Base-by-base conservation (phyloP, 1,140 invertebrate genomes). In the Megalopta genalis region DNA sequence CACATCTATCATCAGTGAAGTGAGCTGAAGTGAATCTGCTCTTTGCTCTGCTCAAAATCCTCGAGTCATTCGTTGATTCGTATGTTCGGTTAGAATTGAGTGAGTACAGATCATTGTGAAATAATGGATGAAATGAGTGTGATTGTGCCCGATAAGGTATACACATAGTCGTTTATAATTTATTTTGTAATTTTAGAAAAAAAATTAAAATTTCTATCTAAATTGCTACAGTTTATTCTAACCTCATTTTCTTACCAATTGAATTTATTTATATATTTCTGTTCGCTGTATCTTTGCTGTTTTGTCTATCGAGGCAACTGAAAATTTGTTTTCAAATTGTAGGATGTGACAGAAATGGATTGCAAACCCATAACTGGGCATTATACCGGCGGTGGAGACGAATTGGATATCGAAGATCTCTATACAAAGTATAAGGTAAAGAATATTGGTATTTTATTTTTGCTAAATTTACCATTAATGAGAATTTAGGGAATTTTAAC, bases 341-440 rank as follows among this genome's bases (percentile, higher is more conserved):
- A 95, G 95, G 95, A 96, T 85, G 93, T 95, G 70, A 91, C 93
- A 76, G 94, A 94, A 81, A 92, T 93, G 52, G 95, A 95, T 75
- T 90, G 91, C 3, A 95, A 96, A 84, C 93, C 93, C 49, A 90
- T 90, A 64, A 94, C 93, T 85, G 93, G 94, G 77, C 92, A 93
- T 63, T 88, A 91, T 65, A 91, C 93, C 57, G 93, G 93, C 82
- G 92, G 93, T 49, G 91, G 95, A 62, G 96, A 98, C 89, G 97
- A 97, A 88, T 90, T 97, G 74, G 97, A 98, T 91, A 94, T 96
- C 32, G 97, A 98, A 93, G 98, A 98, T 95, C 93, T 98, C 49
- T 99, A 98, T 90, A 98, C 97, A 23, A 98, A 97, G 93, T 99
- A 97, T 88, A 99, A 98, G 95, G 97, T 97, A 69, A 62, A 42